Evolutionary conservation across 2,797 vertebrate genomes (phyloP), one percentile per base, ranked within the genome.

Genomic region (Siniperca obscura): DNA sequence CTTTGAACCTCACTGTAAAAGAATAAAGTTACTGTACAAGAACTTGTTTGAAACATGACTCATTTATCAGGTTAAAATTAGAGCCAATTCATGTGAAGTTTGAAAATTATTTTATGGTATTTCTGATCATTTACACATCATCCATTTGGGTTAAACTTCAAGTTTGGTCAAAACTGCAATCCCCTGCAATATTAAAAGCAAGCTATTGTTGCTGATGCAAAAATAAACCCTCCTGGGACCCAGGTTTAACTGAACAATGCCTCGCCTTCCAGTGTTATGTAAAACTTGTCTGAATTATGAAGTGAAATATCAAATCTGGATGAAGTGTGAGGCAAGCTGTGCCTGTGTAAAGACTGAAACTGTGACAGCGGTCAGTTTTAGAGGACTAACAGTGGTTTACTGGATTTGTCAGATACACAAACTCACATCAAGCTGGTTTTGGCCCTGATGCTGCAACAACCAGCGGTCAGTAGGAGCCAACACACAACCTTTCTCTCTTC

Each of bases 361-460:
- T 84, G 59, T 79, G 70, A 82, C 65, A 6, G 16, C 48, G 76
- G 79, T 81, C 68, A 50, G 71, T 82, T 88, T 88, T 59, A 50
- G 70, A 75, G 64, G 60, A 78, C 83, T 78, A 57, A 79, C 78
- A 9, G 82, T 53, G 83, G 80, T 88, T 84, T 82, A 50, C 74
- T 69, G 60, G 78, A 72, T 87, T 83, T 81, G 74, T 90, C 82
- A 69, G 81, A 84, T 68, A 81, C 73, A 87, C 67, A 83, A 87
- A 88, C 72, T 80, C 82, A 30, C 61, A 73, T 88, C 74, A 67
- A 72, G 61, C 61, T 83, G 81, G 60, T 92, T 91, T 91, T 92
- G 79, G 83, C 79, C 62, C 42, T 3, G 61, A 76, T 71, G 74
- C 83, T 74, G 82, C 70, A 74, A 78, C 88, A 86, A 75, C 25